A percentile compares a stretch with the other conserved stretches of the same genome.
These are phyloP conservation scores for Microcebus griseorufus DNA, from an alignment of 2,113 vertebrate genomes.

Conservation along the genomic window DNA sequence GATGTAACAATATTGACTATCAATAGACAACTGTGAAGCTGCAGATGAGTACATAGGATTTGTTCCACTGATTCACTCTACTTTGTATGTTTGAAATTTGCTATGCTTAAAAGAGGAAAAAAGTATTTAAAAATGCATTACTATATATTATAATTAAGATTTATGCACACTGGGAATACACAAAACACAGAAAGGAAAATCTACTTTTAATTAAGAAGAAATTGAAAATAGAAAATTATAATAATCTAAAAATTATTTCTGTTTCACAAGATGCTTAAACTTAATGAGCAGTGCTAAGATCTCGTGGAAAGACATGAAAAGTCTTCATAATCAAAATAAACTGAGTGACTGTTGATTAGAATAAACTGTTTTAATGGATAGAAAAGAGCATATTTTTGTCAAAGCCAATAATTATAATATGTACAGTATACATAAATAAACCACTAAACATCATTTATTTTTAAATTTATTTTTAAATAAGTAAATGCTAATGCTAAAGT, in stretches of 20 bases:
- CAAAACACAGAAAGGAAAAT: not conserved
- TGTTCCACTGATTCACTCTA: not conserved
- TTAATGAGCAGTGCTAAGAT: not conserved
- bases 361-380: not conserved
- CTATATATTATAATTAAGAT: not conserved
- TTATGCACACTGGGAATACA: not conserved
- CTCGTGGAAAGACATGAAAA: not conserved
- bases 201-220: not conserved
- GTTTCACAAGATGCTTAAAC: not conserved
- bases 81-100: not conserved
- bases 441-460: not conserved
- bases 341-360: not conserved
- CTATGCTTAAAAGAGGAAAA: not conserved
- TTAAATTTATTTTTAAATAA: conserved; percentile 43
- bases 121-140: not conserved
- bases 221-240: not conserved
- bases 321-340: not conserved
- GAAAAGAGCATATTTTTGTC: not conserved
- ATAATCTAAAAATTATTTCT: not conserved
- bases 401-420: not conserved
- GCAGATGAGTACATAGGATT: not conserved
- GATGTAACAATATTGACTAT: not conserved
- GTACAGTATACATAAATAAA: not conserved
- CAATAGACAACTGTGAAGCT: not conserved
- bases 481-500: not conserved